Conservation (phyloP, 2,113 vertebrate species). For the Loxodonta africana region DNA sequence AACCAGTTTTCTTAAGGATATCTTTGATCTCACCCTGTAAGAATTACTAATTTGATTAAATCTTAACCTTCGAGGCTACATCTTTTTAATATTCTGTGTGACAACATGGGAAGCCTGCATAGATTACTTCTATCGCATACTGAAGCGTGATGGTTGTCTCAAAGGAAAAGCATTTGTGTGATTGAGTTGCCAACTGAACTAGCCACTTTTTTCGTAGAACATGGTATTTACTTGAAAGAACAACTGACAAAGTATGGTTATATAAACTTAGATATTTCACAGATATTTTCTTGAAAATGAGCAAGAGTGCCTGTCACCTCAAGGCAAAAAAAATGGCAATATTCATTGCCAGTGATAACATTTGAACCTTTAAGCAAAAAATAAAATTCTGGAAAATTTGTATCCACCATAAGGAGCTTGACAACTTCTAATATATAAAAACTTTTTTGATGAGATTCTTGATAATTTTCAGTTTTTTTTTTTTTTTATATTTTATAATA, state of each 20-base stretch:
- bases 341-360: not conserved
- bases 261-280: constrained; percentile 42
- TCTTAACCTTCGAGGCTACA: not conserved
- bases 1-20: not conserved
- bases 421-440: constrained; percentile 8
- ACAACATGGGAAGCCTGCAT: not conserved
- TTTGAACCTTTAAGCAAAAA: constrained; percentile 61
- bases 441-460: constrained; percentile 4
- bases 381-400: constrained; percentile 25
- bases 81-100: not conserved
- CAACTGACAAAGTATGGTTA: not conserved
- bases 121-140: not conserved
- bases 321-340: constrained; percentile 2
- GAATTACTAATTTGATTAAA: constrained; percentile 38
- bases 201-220: not conserved
- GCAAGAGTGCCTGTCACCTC: not conserved
- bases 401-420: not conserved
- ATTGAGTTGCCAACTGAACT: constrained; percentile 5
- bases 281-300: constrained; percentile 44
- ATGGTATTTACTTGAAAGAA: constrained; percentile 27
- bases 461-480: not conserved
- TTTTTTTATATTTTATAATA: not conserved
- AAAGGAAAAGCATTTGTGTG: not conserved
- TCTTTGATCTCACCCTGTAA: not conserved
- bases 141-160: not conserved